Conservation (phyloP, 1,140 invertebrate species). For the Dreissena polymorpha region DNA sequence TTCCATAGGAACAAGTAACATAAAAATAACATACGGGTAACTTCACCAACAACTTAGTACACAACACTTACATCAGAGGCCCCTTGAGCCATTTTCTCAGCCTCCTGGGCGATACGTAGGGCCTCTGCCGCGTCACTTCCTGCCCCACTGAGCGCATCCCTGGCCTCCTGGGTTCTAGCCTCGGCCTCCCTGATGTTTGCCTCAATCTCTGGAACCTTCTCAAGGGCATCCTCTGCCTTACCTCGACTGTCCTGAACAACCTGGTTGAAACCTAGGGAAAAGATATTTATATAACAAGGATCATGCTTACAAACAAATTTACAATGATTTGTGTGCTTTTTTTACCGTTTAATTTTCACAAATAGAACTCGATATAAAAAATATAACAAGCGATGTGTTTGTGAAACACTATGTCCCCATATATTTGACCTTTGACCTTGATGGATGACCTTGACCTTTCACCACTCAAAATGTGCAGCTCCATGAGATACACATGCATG, state of each 20-base stretch:
- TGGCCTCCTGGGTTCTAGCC: slow-evolving; percentile 82
- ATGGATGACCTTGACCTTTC: no score
- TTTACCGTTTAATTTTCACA: background rate
- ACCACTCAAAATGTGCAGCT: no score
- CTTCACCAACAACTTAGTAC: background rate
- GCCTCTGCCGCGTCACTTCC: slow-evolving; percentile 89
- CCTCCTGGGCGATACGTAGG: slow-evolving; percentile 87
- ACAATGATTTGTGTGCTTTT: background rate
- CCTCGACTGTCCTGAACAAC: slow-evolving; percentile 90
- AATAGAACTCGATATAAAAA: no score
- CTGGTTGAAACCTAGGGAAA: slow-evolving; percentile 89
- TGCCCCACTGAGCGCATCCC: slow-evolving; percentile 85
- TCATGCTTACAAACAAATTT: background rate
- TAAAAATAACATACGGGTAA: no score
- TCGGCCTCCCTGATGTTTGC: slow-evolving; percentile 84
- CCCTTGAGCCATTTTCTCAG: slow-evolving; percentile 86
- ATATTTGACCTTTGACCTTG: no score
- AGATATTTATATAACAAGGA: background rate
- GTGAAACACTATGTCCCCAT: no score
- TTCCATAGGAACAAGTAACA: no score
- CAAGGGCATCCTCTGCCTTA: slow-evolving; percentile 86
- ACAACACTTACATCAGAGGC: slow-evolving; percentile 85
- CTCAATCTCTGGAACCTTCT: slow-evolving; percentile 83
- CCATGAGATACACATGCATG: no score
- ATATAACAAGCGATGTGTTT: no score